Evolutionary conservation across 2,113 vertebrate genomes (phyloP).

Genomic region (Colossoma macropomum): DNA sequence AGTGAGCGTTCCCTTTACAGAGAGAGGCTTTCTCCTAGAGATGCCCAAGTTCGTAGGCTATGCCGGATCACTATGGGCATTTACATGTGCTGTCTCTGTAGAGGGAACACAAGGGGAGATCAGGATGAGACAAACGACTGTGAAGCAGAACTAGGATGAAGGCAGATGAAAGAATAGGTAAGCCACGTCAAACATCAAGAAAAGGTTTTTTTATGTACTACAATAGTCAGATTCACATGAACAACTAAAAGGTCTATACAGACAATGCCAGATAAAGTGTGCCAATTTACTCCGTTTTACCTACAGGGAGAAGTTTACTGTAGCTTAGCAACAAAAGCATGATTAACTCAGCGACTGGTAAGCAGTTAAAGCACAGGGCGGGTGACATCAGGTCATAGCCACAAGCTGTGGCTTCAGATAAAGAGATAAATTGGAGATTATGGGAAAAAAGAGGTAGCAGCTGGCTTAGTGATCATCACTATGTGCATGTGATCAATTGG

Average conservation of each 20-base stretch:
- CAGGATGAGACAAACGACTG: slow-evolving; percentile 50
- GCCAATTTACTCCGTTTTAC: neutral
- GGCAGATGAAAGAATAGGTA: slow-evolving; percentile 28
- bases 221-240: neutral
- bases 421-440: slow-evolving; percentile 20
- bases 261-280: neutral
- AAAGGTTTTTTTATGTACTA: too few relatives aligned
- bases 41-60: neutral
- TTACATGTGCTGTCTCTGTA: slow-evolving; percentile 41
- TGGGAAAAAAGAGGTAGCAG: neutral
- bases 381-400: neutral
- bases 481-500: neutral
- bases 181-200: slow-evolving; percentile 16
- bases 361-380: neutral
- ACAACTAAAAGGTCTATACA: neutral
- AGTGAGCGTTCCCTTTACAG: slow-evolving; percentile 52
- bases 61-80: neutral
- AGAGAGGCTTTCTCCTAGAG: slow-evolving; percentile 18
- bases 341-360: neutral
- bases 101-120: slow-evolving; percentile 51
- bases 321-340: neutral
- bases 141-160: slow-evolving; percentile 44
- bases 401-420: slow-evolving; percentile 24
- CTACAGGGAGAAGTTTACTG: neutral
- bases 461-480: too few relatives aligned